Evolutionary conservation across 2,888 invertebrate species (phyloP).

Genomic region (Apomyelois bistriatella): DNA sequence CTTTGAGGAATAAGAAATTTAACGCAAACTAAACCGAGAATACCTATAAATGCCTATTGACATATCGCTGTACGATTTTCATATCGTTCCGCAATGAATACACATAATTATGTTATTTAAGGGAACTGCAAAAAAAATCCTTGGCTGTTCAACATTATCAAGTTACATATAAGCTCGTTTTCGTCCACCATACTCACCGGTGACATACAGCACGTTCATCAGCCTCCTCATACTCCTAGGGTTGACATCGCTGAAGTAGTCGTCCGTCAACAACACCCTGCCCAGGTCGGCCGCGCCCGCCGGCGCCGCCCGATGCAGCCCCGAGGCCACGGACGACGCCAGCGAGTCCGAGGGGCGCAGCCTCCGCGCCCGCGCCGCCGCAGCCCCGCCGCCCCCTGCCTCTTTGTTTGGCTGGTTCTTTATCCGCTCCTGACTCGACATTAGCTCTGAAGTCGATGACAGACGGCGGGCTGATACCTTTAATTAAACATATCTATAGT

Average conservation of each 20-base stretch:
- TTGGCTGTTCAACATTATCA: too few species aligned
- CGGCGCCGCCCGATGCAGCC: slow-evolving; percentile 83
- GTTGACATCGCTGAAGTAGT: slow-evolving; percentile 99
- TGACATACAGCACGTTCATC: slow-evolving; percentile 98
- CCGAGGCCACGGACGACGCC: slow-evolving; percentile 94
- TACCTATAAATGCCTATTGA: too few species aligned
- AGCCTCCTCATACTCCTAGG: slow-evolving; percentile 97
- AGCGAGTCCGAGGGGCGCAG: slow-evolving; percentile 92
- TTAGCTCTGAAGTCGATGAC: slow-evolving; percentile 88
- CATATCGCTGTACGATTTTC: too few species aligned
- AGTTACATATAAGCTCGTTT: too few species aligned
- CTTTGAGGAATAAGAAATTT: too few species aligned
- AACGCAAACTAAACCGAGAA: too few species aligned
- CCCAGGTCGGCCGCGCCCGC: slow-evolving; percentile 84
- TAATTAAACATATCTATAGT: neutral
- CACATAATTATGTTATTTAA: too few species aligned
- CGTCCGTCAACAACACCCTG: slow-evolving; percentile 95
- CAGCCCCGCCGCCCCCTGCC: slow-evolving; percentile 83
- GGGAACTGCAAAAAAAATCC: too few species aligned
- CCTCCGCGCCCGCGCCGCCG: slow-evolving; percentile 84
- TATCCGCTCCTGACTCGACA: slow-evolving; percentile 91
- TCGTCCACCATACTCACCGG: slow-evolving; percentile 78
- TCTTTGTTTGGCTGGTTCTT: slow-evolving; percentile 83
- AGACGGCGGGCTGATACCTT: slow-evolving; percentile 87
- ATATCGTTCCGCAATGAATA: too few species aligned